These are phyloP conservation scores for Eumeta japonica DNA, from an alignment of 1,140 invertebrate genomes.

Conservation along the genomic window DNA sequence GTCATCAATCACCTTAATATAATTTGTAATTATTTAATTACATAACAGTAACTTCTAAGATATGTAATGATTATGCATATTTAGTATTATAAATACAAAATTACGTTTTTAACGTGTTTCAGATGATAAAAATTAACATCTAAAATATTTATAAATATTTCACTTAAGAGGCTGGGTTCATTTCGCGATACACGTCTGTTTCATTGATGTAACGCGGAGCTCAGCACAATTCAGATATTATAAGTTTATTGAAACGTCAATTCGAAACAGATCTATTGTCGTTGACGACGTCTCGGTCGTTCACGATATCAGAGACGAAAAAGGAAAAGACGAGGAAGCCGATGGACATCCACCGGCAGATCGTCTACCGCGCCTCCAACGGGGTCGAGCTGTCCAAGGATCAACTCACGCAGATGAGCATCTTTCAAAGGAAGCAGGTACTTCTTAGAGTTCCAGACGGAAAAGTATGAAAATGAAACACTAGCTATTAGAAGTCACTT, in stretches of 20 bases:
- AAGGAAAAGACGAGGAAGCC: conserved; percentile 44
- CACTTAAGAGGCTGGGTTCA: background rate
- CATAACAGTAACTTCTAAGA: no score
- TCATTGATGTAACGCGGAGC: no score
- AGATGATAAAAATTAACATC: no score
- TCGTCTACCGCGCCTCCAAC: conserved; percentile 50
- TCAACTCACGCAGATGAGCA: conserved; percentile 65
- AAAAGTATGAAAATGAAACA: background rate
- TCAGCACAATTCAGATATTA: no score
- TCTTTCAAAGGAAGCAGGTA: conserved; percentile 65
- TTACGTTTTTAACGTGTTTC: no score
- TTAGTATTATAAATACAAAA: no score
- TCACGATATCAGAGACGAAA: conserved; percentile 40
- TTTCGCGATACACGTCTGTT: no score
- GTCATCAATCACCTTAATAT: no score
- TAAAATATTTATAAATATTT: background rate
- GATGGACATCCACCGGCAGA: conserved; percentile 49
- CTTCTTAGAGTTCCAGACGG: conserved; percentile 1
- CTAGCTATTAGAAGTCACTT: background rate
- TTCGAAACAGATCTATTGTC: conserved; percentile 27
- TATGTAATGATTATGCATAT: no score
- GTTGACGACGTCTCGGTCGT: conserved; percentile 39
- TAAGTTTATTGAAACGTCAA: background rate
- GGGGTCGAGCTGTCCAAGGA: conserved; percentile 61
- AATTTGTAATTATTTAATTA: no score